A percentile compares a stretch with the other conserved stretches of the same genome.
These are phyloP conservation scores for Scaptomyza reducta DNA, from an alignment of 2,888 invertebrate genomes.

Conservation along the genomic window DNA sequence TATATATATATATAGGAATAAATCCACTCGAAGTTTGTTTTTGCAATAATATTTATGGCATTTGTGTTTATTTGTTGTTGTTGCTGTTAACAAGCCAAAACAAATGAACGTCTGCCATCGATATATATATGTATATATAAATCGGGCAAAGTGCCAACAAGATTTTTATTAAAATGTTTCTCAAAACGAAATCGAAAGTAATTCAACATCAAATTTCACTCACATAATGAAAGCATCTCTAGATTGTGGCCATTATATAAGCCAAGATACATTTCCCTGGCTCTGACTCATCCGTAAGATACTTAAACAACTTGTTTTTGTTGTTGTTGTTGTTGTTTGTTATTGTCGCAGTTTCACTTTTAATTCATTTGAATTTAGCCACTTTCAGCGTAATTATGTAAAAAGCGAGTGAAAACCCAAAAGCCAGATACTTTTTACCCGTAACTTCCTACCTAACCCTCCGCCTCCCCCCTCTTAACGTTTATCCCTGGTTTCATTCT, in stretches of 20 bases:
- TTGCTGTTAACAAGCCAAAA: constrained; percentile 24
- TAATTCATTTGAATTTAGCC: constrained; percentile 44
- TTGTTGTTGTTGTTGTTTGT: no score
- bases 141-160: constrained; percentile 44
- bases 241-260: constrained; percentile 40
- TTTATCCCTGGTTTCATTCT: no score
- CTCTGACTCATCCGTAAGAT: constrained; percentile 51
- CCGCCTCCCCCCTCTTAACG: neutral
- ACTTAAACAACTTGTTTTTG: constrained; percentile 19
- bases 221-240: constrained; percentile 4
- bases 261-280: constrained; percentile 27
- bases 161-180: constrained; percentile 9
- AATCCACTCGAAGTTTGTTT: constrained; percentile 24
- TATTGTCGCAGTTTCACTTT: constrained; percentile 60
- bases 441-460: neutral
- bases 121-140: constrained; percentile 7
- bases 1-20: constrained; percentile 20
- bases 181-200: constrained; percentile 24
- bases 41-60: constrained; percentile 27
- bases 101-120: constrained; percentile 33
- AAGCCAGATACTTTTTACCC: constrained; percentile 10
- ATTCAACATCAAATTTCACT: constrained; percentile 5
- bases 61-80: constrained; percentile 15
- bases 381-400: constrained; percentile 58
- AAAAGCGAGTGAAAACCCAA: constrained; percentile 11